Evolutionary conservation across 2,113 vertebrate genomes (phyloP).

Genomic region (Pimephales promelas): DNA sequence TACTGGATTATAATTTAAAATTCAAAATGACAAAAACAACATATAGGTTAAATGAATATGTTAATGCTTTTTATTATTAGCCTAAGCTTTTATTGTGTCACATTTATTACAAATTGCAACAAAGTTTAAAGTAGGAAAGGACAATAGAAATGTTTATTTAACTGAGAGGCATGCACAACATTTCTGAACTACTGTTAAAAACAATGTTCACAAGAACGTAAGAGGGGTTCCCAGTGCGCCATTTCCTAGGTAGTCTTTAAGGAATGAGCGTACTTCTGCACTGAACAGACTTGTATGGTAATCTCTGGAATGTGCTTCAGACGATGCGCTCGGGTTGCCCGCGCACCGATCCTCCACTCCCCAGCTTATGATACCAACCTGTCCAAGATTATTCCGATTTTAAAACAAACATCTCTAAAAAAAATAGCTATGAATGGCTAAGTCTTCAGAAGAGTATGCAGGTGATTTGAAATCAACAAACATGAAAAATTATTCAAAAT

Average conservation of each 20-base stretch:
- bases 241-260: neutral
- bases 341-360: slow-evolving; percentile 19
- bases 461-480: neutral
- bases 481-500: neutral
- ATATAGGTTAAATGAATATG: neutral
- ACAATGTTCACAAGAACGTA: slow-evolving; percentile 2
- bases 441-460: neutral
- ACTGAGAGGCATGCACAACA: neutral
- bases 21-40: neutral
- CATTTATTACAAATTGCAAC: neutral
- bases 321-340: neutral
- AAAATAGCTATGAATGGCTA: neutral
- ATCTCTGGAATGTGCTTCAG: slow-evolving; percentile 1
- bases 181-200: neutral
- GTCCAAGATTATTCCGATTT: neutral
- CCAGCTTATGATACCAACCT: slow-evolving; percentile 33
- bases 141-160: neutral
- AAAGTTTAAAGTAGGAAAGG: neutral
- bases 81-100: neutral
- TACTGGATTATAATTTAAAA: neutral
- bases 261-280: neutral
- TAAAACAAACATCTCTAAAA: neutral
- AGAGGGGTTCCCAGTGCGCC: slow-evolving; percentile 12
- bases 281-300: slow-evolving; percentile 37
- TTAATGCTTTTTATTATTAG: neutral